These are phyloP conservation scores for Pangasius djambal DNA, from an alignment of 2,797 vertebrate species.

Conservation along the genomic window DNA sequence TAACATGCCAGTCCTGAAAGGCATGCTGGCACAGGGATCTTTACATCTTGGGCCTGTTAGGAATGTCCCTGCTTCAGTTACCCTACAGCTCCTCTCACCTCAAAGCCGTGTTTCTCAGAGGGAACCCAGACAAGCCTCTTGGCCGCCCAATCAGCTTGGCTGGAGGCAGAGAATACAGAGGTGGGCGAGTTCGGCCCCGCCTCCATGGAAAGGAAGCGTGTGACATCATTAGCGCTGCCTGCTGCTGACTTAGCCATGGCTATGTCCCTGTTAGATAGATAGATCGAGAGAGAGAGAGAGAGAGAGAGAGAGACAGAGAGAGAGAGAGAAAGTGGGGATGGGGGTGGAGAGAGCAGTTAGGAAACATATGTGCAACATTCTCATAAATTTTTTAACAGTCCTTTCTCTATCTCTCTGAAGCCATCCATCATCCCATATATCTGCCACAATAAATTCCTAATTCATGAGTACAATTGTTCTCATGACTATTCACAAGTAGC, in stretches of 20 bases:
- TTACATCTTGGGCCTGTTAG: not conserved
- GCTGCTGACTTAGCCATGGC: slow-evolving; percentile 77
- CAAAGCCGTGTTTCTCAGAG: slow-evolving; percentile 90
- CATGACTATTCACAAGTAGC: not conserved
- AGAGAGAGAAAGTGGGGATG: slow-evolving; percentile 19
- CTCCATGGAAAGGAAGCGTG: slow-evolving; percentile 79
- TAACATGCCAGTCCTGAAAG: not conserved
- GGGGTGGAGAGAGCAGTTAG: not conserved
- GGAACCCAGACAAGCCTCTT: slow-evolving; percentile 92
- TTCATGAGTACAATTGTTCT: not conserved
- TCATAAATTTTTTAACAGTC: not conserved
- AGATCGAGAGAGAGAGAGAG: slow-evolving; percentile 28
- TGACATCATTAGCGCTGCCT: slow-evolving; percentile 76
- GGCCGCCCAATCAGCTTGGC: slow-evolving; percentile 91
- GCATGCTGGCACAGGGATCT: not conserved
- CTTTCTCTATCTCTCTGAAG: not conserved
- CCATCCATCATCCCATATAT: not conserved
- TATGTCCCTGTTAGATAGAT: slow-evolving; percentile 64
- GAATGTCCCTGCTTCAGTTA: not conserved
- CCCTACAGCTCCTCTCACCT: slow-evolving; percentile 70
- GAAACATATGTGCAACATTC: not conserved
- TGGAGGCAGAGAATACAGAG: slow-evolving; percentile 73
- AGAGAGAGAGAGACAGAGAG: slow-evolving; percentile 26
- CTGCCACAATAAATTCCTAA: not conserved
- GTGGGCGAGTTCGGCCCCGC: slow-evolving; percentile 71